Base-by-base conservation (phyloP, 2,797 vertebrate species). In the Sebastes minor region DNA sequence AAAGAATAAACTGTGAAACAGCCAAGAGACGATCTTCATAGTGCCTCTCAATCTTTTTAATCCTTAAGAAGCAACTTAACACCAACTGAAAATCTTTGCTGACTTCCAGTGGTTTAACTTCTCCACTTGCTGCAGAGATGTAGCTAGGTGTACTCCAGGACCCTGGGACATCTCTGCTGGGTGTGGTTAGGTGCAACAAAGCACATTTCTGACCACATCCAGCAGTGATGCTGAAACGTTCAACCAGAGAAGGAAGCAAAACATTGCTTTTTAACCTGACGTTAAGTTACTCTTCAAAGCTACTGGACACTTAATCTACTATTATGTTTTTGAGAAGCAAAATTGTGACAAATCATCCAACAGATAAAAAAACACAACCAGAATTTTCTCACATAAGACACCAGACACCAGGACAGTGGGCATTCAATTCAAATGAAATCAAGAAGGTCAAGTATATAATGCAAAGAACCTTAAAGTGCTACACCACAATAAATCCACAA, bases 121-220 rank as follows among this genome's bases (percentile, higher is more conserved):
- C 8, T 32, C 25, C 14, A 25, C 13, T 32, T n/a, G 25, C 20
- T 28, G 33, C 55, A 28, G 32, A n/a, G 68, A 71, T n/a, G 67
- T 25, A 57, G 11, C 42, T 16, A 25, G 1, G 35, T 42, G 18
- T 42, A 42, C 38, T 42, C 13, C 38, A 1, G 38, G 13, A 42
- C 38, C 38, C 13, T 2, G 38, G 1, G 38, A 42, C 38, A 42
- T 42, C 38, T 0, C 38, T 42, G 14, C 38, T 42, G 38, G 5
- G 38, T 42, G 2, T 42, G 1, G 38, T 42, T 42, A 42, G 35
- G 5, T 38, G 35, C 35, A 38, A 38, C 35, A 38, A 38, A 14
- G 13, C 0, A 0, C 0, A 38, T 38, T 38, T 14, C 13, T 38
- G 35, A 38, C 35, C 35, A 38, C 35, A 38, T 38, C 35, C 35